Evolutionary conservation across 2,113 vertebrate genomes (phyloP).

Genomic region (Cyanistes caeruleus): DNA sequence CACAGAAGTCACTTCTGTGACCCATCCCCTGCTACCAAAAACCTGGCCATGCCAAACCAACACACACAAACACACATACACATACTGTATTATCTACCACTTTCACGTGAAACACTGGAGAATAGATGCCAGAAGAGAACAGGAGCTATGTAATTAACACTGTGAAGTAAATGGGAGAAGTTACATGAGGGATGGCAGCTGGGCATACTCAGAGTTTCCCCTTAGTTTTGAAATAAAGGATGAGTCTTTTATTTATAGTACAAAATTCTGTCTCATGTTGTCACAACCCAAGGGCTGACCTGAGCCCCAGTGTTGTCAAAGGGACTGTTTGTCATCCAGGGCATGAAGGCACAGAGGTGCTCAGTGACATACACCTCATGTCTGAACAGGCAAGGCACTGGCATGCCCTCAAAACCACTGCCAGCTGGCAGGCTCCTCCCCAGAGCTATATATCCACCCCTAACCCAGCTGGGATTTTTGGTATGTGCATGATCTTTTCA

Average conservation of each 20-base stretch:
- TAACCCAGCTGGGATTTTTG: not conserved
- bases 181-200: constrained; percentile 2
- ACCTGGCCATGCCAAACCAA: not conserved
- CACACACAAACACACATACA: not conserved
- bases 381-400: not conserved
- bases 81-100: not conserved
- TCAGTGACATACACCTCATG: not conserved
- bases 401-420: not conserved
- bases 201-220: not conserved
- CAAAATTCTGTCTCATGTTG: not conserved
- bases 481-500: not conserved
- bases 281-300: not conserved
- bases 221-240: not conserved
- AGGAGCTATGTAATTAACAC: constrained; percentile 39
- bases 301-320: not conserved
- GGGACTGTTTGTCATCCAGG: not conserved
- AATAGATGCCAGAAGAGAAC: constrained; percentile 4
- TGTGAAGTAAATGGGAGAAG: constrained; percentile 15
- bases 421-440: not conserved
- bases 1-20: not conserved
- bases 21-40: accelerated
- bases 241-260: not conserved
- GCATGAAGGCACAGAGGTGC: not conserved
- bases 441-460: accelerated
- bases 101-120: constrained; percentile 6